Conservation (phyloP, 1,140 invertebrate species). For the Leptinotarsa undecemlineata region DNA sequence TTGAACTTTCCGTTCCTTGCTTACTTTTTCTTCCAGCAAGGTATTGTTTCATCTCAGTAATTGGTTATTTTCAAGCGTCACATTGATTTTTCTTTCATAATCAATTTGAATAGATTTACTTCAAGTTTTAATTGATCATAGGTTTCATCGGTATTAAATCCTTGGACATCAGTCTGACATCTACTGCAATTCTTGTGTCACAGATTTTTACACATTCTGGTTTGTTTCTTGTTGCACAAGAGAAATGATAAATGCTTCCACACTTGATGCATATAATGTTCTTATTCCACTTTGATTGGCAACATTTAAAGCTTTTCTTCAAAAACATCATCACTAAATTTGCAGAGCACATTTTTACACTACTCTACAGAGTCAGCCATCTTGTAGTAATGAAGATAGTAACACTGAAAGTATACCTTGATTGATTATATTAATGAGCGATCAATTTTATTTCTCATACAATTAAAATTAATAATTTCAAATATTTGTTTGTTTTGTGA, state of each 20-base stretch:
- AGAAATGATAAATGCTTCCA: constrained; percentile 11
- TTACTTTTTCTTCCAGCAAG: no score
- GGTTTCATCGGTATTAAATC: background rate
- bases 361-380: background rate
- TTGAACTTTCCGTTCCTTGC: no score
- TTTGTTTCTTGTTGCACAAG: constrained; percentile 13
- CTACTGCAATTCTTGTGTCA: no score
- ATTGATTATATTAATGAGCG: no score
- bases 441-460: no score
- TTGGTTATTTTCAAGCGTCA: background rate
- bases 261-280: background rate
- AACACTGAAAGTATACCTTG: no score
- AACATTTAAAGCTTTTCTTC: background rate
- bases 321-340: constrained; percentile 15
- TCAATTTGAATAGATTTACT: background rate
- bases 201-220: constrained; percentile 7
- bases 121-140: background rate
- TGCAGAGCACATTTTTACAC: constrained; percentile 1
- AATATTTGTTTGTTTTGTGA: no score
- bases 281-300: no score
- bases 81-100: background rate
- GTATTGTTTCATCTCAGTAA: no score
- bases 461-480: no score
- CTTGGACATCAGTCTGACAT: no score
- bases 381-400: background rate